These are phyloP conservation scores for Premnoplex brunnescens DNA, from an alignment of 2,797 vertebrate genomes.

Conservation along the genomic window DNA sequence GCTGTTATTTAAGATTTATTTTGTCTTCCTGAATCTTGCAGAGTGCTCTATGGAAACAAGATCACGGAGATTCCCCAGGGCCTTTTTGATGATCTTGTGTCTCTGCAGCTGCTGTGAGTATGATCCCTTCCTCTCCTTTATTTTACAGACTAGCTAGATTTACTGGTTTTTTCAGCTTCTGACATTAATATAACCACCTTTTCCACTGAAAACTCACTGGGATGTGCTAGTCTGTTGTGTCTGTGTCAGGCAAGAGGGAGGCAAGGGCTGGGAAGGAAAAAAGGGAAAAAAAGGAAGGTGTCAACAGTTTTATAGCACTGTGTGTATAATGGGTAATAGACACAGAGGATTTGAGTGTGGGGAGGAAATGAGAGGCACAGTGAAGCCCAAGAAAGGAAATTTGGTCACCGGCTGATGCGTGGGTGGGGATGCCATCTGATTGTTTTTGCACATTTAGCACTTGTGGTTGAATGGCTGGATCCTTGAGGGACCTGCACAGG, in stretches of 20 bases:
- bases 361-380: background rate
- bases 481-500: background rate
- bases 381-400: background rate
- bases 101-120: slow-evolving; percentile 97
- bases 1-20: slow-evolving; percentile 59
- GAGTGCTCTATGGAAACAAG: slow-evolving; percentile 98
- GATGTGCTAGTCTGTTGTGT: background rate
- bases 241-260: background rate
- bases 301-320: slow-evolving; percentile 30
- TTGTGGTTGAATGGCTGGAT: background rate
- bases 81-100: slow-evolving; percentile 94
- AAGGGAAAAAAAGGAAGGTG: background rate
- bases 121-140: slow-evolving; percentile 49
- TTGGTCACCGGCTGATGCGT: background rate
- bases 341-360: background rate
- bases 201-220: background rate
- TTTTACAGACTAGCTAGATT: slow-evolving; percentile 2
- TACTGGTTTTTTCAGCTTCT: slow-evolving; percentile 46
- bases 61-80: slow-evolving; percentile 97
- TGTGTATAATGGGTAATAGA: background rate
- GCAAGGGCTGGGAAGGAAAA: background rate
- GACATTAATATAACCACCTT: background rate
- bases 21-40: slow-evolving; percentile 75
- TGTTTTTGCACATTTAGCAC: slow-evolving; percentile 1
- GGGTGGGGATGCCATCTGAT: slow-evolving; percentile 3